These are phyloP conservation scores for Hyphantria cunea DNA, from an alignment of 1,140 invertebrate species.

Conservation along the genomic window DNA sequence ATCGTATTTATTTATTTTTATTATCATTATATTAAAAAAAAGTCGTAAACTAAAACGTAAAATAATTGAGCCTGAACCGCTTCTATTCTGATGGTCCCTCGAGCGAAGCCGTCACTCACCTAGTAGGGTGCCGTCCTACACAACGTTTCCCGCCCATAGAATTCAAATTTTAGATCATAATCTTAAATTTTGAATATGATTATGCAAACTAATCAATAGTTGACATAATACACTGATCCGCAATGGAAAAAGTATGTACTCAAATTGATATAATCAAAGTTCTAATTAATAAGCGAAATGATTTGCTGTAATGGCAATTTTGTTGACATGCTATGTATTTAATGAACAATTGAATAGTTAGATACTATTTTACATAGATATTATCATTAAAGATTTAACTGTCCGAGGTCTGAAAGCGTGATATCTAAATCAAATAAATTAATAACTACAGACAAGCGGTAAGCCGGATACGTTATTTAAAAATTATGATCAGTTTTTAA, in stretches of 20 bases:
- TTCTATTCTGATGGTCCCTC: background rate
- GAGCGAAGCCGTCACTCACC: conserved; percentile 1
- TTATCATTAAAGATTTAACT: conserved; percentile 17
- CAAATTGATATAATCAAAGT: conserved; percentile 6
- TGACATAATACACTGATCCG: conserved; percentile 16
- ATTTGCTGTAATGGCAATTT: conserved; percentile 21
- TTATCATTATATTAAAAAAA: too few species aligned
- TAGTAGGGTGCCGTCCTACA: conserved; percentile 1
- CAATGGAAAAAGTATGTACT: conserved; percentile 8
- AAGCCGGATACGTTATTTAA: conserved; percentile 39
- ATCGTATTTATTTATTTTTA: too few species aligned
- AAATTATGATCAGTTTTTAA: conserved; percentile 62
- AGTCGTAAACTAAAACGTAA: background rate
- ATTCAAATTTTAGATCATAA: conserved; percentile 24
- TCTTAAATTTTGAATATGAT: conserved; percentile 12
- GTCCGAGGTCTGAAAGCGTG: conserved; percentile 23
- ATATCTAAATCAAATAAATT: conserved; percentile 40
- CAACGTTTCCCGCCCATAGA: conserved; percentile 13
- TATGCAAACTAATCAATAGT: conserved; percentile 20
- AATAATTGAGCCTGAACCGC: background rate
- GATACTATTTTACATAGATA: conserved; percentile 15
- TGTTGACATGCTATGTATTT: conserved; percentile 27
- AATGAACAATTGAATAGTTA: conserved; percentile 23
- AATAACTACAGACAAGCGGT: conserved; percentile 31
- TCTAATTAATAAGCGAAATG: conserved; percentile 22